phyloP scores from a whole-genome alignment of 2,797 vertebrate genomes.

The Falco peregrinus region DNA sequence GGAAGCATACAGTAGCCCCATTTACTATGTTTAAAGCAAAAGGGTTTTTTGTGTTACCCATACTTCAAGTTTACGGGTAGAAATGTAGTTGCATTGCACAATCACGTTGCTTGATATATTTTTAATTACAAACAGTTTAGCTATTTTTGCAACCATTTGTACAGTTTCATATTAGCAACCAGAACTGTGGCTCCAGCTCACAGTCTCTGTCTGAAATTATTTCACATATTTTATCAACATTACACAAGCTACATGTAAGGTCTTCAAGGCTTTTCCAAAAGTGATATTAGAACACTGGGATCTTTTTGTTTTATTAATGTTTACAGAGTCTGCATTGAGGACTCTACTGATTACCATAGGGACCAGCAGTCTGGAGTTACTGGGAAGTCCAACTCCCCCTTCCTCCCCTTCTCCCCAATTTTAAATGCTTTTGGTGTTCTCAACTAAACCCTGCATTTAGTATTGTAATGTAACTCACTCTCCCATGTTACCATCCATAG shows the following conservation, averaged over 20 bases:
- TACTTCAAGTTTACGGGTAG: background rate
- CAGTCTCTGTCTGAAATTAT: slow-evolving; percentile 7
- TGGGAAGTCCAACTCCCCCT: background rate
- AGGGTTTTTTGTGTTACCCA: background rate
- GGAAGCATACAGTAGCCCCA: background rate
- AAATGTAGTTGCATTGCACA: background rate
- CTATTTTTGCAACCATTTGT: background rate
- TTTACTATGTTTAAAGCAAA: background rate
- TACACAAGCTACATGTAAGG: background rate
- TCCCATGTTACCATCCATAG: background rate
- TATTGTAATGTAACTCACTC: slow-evolving; percentile 43
- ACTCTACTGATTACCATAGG: slow-evolving; percentile 17
- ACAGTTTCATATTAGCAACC: background rate
- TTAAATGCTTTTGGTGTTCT: slow-evolving; percentile 21
- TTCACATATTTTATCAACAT: slow-evolving; percentile 5
- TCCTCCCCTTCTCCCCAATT: background rate
- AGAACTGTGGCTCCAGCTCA: background rate
- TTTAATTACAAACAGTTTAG: slow-evolving; percentile 23
- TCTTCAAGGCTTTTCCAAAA: background rate
- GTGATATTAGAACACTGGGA: background rate
- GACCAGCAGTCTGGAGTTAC: slow-evolving; percentile 7
- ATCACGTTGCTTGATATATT: background rate
- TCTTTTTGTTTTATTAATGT: slow-evolving; percentile 2
- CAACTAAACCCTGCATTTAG: slow-evolving; percentile 42
- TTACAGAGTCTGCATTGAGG: slow-evolving; percentile 37